These are phyloP conservation scores for Xenopus laevis DNA, from an alignment of 2,113 vertebrate species.

Conservation along the genomic window DNA sequence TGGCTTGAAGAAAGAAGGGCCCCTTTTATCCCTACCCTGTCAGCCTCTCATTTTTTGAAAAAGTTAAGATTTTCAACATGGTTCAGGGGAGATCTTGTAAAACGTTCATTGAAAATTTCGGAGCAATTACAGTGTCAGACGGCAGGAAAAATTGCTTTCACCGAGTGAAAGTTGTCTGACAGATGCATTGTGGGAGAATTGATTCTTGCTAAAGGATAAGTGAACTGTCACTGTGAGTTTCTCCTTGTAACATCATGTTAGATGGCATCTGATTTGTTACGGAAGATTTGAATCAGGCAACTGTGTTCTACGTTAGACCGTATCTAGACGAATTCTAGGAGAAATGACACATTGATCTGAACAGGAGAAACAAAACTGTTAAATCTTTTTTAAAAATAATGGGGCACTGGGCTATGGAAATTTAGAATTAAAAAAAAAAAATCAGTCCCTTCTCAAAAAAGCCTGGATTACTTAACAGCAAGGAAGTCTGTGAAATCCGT, in stretches of 20 bases:
- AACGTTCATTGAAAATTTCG: conserved; percentile 87
- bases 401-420: conserved; percentile 67
- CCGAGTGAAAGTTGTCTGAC: conserved; percentile 88
- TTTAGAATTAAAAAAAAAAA: conserved; percentile 72
- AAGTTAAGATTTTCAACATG: conserved; percentile 85
- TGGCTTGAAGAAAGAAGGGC: conserved; percentile 62
- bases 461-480: conserved; percentile 68
- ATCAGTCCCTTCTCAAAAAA: conserved; percentile 66
- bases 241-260: conserved; percentile 89
- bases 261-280: conserved; percentile 91
- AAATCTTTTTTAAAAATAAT: conserved; percentile 70
- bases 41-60: conserved; percentile 77
- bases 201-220: conserved; percentile 93
- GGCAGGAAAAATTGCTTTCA: conserved; percentile 92
- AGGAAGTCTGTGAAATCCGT: conserved; percentile 77
- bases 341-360: conserved; percentile 77
- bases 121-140: conserved; percentile 97
- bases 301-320: conserved; percentile 73
- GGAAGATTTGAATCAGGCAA: conserved; percentile 87
- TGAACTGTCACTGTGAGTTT: conserved; percentile 97
- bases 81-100: conserved; percentile 89
- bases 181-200: conserved; percentile 97
- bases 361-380: conserved; percentile 69
- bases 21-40: conserved; percentile 81
- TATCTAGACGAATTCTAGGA: conserved; percentile 76